phyloP scores from a whole-genome alignment of 2,113 vertebrate genomes.

The Mionectes macconnelli region DNA sequence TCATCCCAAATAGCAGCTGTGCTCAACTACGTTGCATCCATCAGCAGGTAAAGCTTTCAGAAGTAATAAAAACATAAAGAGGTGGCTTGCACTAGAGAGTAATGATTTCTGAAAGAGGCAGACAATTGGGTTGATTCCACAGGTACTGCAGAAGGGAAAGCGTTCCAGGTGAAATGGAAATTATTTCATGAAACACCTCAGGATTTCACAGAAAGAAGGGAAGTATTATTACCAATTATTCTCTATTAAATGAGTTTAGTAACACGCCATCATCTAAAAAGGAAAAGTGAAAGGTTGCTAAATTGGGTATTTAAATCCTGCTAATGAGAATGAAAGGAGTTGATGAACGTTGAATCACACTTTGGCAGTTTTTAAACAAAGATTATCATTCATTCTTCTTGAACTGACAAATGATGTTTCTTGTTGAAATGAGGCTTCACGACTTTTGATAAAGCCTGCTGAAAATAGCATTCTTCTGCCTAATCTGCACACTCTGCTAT shows the following conservation, averaged over 20 bases:
- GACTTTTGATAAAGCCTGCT: conserved; percentile 6
- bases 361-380: conserved; percentile 46
- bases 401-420: conserved; percentile 13
- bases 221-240: conserved; percentile 47
- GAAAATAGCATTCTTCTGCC: not conserved
- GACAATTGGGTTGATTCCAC: conserved; percentile 18
- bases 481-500: not conserved
- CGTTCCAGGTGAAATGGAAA: conserved; percentile 22
- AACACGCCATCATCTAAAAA: conserved; percentile 40
- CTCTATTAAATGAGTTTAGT: conserved; percentile 24
- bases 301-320: conserved; percentile 41
- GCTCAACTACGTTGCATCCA: not conserved
- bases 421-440: not conserved
- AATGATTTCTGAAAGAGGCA: conserved; percentile 13
- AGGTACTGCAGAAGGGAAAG: conserved; percentile 7
- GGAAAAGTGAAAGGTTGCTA: conserved; percentile 34
- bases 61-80: not conserved
- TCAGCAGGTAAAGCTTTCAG: not conserved
- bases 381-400: conserved; percentile 24
- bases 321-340: conserved; percentile 36
- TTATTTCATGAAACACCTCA: conserved; percentile 5
- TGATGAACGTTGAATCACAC: conserved; percentile 27
- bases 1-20: not conserved
- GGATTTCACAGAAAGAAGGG: not conserved
- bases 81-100: not conserved